Evolutionary conservation across 2,797 vertebrate species (phyloP), one percentile per base, ranked within the genome.

Genomic region (Miichthys miiuy): DNA sequence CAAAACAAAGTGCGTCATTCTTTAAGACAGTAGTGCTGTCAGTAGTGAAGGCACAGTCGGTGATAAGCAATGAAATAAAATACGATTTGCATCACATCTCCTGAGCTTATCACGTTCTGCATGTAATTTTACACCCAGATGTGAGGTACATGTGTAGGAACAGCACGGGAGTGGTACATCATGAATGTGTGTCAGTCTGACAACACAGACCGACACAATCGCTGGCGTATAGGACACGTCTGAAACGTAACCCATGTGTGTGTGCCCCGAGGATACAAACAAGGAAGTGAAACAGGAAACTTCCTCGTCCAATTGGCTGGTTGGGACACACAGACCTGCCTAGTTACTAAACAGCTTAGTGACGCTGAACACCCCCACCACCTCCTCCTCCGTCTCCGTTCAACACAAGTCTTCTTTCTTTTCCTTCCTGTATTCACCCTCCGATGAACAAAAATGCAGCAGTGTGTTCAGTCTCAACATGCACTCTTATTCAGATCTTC

Each of bases 211-310:
- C 30, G 58, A 25, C 57, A 65, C 17, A 42, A 21, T 21, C 0
- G 25, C 18, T 14, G 12, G 65, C 20, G 47, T 55, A 25, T 21
- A 1, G 55, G 46, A 75, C 83, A 84, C 20, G 67, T 81, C 64
- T 3, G 11, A 56, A 80, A 84, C 63, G 64, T 83, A 80, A 30
- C 27, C 12, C 54, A 4, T 18, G 55, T 54, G 44, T 69, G 48
- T 27, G 38, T 38, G 20, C 4, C 10, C 3, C 0, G 5, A 17
- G 25, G n/a, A 42, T 12, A 18, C 42, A 68, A 27, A 61, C 4
- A 1, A 20, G 38, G 64, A 83, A 79, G 71, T 72, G 80, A 85
- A 80, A 85, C 23, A 20, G 66, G 73, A 87, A 72, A 75, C 74
- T 69, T 54, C 52, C 1, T 51, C 27, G 0, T 70, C 48, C 54